Base-by-base conservation (phyloP, 2,113 vertebrate genomes). In the Hystrix brachyura region DNA sequence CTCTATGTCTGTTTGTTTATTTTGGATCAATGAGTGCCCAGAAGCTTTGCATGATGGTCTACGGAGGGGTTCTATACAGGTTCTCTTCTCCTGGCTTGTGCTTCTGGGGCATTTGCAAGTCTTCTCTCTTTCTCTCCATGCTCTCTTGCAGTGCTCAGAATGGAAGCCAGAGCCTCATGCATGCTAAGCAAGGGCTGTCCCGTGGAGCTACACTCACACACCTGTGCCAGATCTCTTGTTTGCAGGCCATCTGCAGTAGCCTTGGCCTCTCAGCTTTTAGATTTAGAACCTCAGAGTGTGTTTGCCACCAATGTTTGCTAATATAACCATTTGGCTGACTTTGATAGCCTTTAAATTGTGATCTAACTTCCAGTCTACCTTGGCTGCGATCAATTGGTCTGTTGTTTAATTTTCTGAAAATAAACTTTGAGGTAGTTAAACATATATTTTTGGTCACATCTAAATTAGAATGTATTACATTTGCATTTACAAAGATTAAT, bases 401-500 rank as follows among this genome's bases (percentile, higher is more conserved):
- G 34, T 82, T n/a, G 21, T 90, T 93, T 95, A n/a, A 71, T 60
- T 82, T 55, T 71, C 67, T 62, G 59, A 87, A 97, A 95, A 92
- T 85, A 85, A 96, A 85, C 67, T 62, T 94, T 13, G n/a, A 86
- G 79, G 32, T 95, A 94, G 83, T 90, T 96, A 91, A 94, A 81
- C 62, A 89, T 87, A 81, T 59, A 43, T 46, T 96, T 94, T 91
- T 72, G 18, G 59, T 83, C 57, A 67, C 23, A 92, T 96, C 51
- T 34, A 94, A 81, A 85, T 95, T 87, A 94, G 13, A 78, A 3
- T 92, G 57, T 80, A 53, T 94, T 88, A 25, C 11, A 92, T 72
- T 96, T 96, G 72, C 71, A 84, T 95, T 94, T 79, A 29, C 23
- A 57, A 19, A 65, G 29, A 25, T 92, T 96, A 94, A 92, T 94